Base-by-base conservation (phyloP, 2,888 invertebrate genomes). In the Plusia festucae region DNA sequence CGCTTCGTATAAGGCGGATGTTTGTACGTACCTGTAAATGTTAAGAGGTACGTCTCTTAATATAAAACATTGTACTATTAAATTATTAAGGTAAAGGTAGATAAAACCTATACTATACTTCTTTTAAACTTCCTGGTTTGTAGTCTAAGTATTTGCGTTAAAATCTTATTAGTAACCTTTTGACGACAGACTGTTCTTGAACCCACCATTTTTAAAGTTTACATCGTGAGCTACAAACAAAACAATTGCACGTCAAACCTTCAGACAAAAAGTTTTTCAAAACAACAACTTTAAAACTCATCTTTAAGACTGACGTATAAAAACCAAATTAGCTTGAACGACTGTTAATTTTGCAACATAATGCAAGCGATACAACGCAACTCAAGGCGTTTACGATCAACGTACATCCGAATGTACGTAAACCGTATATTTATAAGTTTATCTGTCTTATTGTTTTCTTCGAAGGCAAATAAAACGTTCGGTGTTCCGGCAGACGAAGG, bases 391-490 rank as follows among this genome's bases (percentile, higher is more conserved):
- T 72, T 44, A 56, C 30, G 56, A 22, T 52, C 60, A 9, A 65
- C 62, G 73, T 56, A 65, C 56, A 55, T 65, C 30, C 40, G 56
- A 88, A 88, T 85, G 82, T 83, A 87, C 85, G 84, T 83, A 86
- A 85, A 79, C 71, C 66, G 60, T 49, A 46, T 71, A 79, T 79
- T 79, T 74, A 78, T 81, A 80, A 77, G 73, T 68, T 68, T 70
- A 71, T 82, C 68, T 68, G 71, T 20, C 51, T 68, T 70, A 76
- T 75, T 70, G 73, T 81, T 70, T 70, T 68, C 61, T 40, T 59
- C 44, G 53, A 58, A 59, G 24, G 54, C 24, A 66, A 79, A 76
- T 68, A 60, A 70, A 76, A 65, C 24, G 53, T 22, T 20, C 30
- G 1, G 15, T 70, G 51, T 65, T 63, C 65, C 59, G 67, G 65